Base-by-base conservation (phyloP, 2,113 vertebrate genomes). In the Uropsilus gracilis region DNA sequence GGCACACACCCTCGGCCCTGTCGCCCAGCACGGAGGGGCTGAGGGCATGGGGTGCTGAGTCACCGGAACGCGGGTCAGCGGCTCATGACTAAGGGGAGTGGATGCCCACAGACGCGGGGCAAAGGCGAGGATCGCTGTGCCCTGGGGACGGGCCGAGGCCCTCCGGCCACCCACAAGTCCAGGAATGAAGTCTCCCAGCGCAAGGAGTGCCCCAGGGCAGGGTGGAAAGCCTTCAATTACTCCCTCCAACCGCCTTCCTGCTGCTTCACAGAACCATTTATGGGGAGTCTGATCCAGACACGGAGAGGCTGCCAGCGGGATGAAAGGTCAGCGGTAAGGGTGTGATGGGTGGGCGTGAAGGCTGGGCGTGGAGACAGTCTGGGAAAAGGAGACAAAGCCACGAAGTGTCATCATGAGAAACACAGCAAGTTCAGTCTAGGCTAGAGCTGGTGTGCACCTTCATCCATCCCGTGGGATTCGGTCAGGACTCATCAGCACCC, bases 101-200 rank as follows among this genome's bases (percentile, higher is more conserved):
- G 44, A 10, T 37, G 26, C 64, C 37, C 0, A 1, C 2, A 24
- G 68, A 57, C 0, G 0, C 1, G 8, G 10, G 57, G 44, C 10
- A 3, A 55, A 68, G 0, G 0, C 28, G 10, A 59, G 46, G 48
- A 30, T 6, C 34, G 37, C 6, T 0, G 46, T 3, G 46, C 4
- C 63, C 32, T 5, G 7, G 86, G 50, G 64, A 68, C 3, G 0
- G 2, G 14, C 22, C 0, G 46, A 42, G 59, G 28, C 26, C 42
- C 61, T 22, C 32, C 57, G 17, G 72, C 30, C 63, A 9, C 86
- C 57, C 37, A 57, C 18, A 0, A 3, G 0, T 44, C 39, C 46
- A 20, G 55, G 53, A 82, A 42, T 2, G 17, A 32, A 76, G 39
- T 37, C 57, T 50, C 64, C 11, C 0, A 24, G 59, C 0, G 3